These are phyloP conservation scores for Cheumatopsyche charites DNA, from an alignment of 1,140 invertebrate genomes.

Conservation along the genomic window DNA sequence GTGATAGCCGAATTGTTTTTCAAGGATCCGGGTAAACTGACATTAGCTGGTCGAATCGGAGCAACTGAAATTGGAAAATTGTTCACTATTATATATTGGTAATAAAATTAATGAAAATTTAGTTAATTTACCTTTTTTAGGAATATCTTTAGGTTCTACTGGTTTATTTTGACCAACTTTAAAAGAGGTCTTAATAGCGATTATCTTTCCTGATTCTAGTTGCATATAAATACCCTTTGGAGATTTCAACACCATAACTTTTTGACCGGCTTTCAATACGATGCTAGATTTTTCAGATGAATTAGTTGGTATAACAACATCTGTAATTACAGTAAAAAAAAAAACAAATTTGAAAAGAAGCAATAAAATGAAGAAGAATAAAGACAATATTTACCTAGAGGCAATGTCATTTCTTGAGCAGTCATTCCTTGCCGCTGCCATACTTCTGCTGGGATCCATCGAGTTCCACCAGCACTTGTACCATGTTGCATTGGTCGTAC, in stretches of 20 bases:
- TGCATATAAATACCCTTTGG: slow-evolving; percentile 96
- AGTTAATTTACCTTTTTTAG: slow-evolving; percentile 54
- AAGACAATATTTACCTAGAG: slow-evolving; percentile 66
- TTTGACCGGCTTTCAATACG: slow-evolving; percentile 88
- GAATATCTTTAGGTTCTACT: slow-evolving; percentile 61
- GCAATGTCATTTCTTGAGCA: slow-evolving; percentile 91
- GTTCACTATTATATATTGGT: slow-evolving; percentile 1
- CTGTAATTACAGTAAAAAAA: slow-evolving; percentile 57
- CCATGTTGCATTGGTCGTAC: slow-evolving; percentile 63
- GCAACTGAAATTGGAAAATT: slow-evolving; percentile 34
- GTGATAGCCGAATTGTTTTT: slow-evolving; percentile 73
- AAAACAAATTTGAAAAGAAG: slow-evolving; percentile 2
- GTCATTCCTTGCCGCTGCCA: slow-evolving; percentile 92
- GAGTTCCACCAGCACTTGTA: slow-evolving; percentile 53
- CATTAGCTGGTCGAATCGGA: slow-evolving; percentile 57
- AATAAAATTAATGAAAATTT: slow-evolving; percentile 23
- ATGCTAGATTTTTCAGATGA: slow-evolving; percentile 85
- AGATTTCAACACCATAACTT: slow-evolving; percentile 92
- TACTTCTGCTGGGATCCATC: slow-evolving; percentile 86
- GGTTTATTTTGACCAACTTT: slow-evolving; percentile 69
- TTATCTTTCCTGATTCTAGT: slow-evolving; percentile 93
- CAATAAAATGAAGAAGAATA: background rate
- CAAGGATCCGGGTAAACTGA: slow-evolving; percentile 65
- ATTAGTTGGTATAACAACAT: slow-evolving; percentile 93
- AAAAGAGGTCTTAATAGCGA: slow-evolving; percentile 85